Conservation (phyloP, 2,888 invertebrate species). For the Latheticus oryzae region DNA sequence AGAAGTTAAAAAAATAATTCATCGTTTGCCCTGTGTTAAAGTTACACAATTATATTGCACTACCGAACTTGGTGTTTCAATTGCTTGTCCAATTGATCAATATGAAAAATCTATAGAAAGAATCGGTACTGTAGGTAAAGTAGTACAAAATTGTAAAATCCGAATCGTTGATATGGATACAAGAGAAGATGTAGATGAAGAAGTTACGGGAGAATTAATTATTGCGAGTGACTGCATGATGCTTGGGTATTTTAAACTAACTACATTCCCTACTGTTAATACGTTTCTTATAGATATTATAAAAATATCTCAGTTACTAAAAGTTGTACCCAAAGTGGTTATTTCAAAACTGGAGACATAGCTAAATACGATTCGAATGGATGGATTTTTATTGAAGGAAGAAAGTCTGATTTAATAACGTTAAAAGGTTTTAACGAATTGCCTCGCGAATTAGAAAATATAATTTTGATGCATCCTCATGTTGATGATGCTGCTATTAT, state of each 20-base stretch:
- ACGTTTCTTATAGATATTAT: conserved; percentile 52
- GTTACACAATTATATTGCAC: conserved; percentile 54
- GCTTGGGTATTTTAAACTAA: conserved; percentile 54
- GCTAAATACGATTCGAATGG: conserved; percentile 56
- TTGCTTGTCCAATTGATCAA: conserved; percentile 46
- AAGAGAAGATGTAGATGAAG: conserved; percentile 47
- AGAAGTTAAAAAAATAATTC: conserved; percentile 50
- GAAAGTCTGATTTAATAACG: conserved; percentile 53
- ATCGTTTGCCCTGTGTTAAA: conserved; percentile 49
- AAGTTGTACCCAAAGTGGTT: conserved; percentile 50
- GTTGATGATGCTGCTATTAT: conserved; percentile 54
- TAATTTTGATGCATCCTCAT: conserved; percentile 53
- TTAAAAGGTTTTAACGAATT: conserved; percentile 44
- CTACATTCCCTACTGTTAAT: neutral
- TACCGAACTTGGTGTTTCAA: conserved; percentile 56
- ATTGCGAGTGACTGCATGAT: conserved; percentile 55
- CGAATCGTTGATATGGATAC: conserved; percentile 54
- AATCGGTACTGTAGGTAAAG: conserved; percentile 52
- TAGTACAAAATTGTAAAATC: conserved; percentile 52
- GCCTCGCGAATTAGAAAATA: conserved; percentile 54
- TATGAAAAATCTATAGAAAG: conserved; percentile 46
- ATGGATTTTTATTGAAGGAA: conserved; percentile 56
- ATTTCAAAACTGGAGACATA: conserved; percentile 58
- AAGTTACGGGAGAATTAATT: conserved; percentile 56
- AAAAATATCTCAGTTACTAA: conserved; percentile 50